Conservation (phyloP, 2,888 invertebrate species). For the Ormyrus rosae region DNA sequence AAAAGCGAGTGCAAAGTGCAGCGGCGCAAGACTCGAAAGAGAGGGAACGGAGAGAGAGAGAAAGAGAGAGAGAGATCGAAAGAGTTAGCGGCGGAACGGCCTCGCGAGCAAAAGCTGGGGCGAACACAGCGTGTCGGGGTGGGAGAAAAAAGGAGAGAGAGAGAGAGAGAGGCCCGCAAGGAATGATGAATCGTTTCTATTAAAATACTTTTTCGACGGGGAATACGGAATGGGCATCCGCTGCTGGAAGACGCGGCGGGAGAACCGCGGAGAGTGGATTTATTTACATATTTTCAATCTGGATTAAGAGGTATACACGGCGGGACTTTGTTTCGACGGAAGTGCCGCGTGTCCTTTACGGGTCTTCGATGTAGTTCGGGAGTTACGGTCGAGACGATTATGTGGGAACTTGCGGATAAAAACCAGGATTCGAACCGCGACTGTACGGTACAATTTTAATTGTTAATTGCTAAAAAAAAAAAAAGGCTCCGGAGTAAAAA, state of each 20-base stretch:
- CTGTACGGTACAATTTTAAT: no score
- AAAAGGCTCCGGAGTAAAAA: no score
- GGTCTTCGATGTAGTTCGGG: no score
- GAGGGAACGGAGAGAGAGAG: not conserved
- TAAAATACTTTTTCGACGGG: slow-evolving; percentile 76
- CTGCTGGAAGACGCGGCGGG: slow-evolving; percentile 54
- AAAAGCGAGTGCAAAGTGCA: slow-evolving; percentile 50
- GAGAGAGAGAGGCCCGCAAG: slow-evolving; percentile 61
- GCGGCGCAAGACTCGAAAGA: slow-evolving; percentile 14
- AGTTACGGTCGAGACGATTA: no score
- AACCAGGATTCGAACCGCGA: no score
- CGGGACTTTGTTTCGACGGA: slow-evolving; percentile 54
- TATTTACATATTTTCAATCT: slow-evolving; percentile 76
- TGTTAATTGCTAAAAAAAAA: no score
- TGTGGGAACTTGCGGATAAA: no score
- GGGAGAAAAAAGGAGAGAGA: slow-evolving; percentile 45
- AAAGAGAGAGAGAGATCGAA: not conserved
- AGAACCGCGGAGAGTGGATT: slow-evolving; percentile 68
- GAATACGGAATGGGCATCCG: slow-evolving; percentile 73
- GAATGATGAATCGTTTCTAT: slow-evolving; percentile 74
- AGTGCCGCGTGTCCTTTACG: no score
- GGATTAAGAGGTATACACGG: slow-evolving; percentile 73
- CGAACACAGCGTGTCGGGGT: slow-evolving; percentile 18
- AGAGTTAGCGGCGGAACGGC: slow-evolving; percentile 24
- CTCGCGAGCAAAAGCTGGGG: not conserved